Percentiles rank a stretch among this genome's conserved stretches.
phyloP scores from a whole-genome alignment of 2,888 invertebrate species.

The Perdita meconis region DNA sequence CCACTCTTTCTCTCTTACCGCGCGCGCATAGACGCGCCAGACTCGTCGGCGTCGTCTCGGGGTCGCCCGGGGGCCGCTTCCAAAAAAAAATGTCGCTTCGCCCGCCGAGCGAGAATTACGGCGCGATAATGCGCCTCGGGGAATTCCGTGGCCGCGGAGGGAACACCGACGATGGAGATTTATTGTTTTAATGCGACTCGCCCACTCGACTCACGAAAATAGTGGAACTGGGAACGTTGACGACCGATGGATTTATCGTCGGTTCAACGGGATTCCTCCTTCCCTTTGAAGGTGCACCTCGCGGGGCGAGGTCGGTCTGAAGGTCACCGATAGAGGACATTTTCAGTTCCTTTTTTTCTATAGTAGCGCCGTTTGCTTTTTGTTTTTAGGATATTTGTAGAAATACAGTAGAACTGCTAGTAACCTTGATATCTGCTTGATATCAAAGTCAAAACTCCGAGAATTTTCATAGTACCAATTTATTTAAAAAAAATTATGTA shows the following conservation, averaged over 20 bases:
- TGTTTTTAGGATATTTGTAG: too few species aligned
- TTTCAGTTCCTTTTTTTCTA: too few species aligned
- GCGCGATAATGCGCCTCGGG: constrained; percentile 45
- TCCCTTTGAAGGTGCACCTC: background rate
- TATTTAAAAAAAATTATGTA: too few species aligned
- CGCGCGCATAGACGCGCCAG: constrained; percentile 17
- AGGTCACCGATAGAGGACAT: background rate
- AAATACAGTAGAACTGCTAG: too few species aligned
- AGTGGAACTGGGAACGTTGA: constrained; percentile 20
- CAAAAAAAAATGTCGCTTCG: constrained; percentile 30
- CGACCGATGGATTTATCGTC: constrained; percentile 27
- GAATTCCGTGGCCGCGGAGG: constrained; percentile 18
- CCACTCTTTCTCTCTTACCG: background rate
- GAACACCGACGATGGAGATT: constrained; percentile 27
- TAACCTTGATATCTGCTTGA: too few species aligned
- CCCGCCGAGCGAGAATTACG: constrained; percentile 24
- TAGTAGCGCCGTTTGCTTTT: too few species aligned
- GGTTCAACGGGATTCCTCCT: background rate
- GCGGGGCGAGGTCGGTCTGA: background rate
- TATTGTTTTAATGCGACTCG: constrained; percentile 37
- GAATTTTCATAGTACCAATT: too few species aligned
- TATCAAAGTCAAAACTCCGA: too few species aligned
- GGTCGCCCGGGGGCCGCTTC: constrained; percentile 2
- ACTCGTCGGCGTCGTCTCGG: constrained; percentile 33
- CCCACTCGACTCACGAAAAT: constrained; percentile 36